phyloP scores from a whole-genome alignment of 2,888 invertebrate genomes.

The Biston stratarius region DNA sequence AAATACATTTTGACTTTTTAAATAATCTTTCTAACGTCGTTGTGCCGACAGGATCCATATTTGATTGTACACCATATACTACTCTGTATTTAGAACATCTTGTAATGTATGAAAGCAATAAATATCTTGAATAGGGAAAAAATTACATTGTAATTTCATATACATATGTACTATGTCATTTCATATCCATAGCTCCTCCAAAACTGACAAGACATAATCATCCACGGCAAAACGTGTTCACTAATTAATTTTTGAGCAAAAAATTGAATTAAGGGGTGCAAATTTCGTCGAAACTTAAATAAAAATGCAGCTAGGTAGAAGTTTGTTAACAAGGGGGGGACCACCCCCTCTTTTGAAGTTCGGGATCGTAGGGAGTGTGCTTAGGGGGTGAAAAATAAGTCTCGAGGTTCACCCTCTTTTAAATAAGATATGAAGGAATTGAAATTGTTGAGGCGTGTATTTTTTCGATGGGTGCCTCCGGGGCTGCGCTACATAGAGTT shows the following conservation, averaged over 20 bases:
- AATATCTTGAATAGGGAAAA: too few relatives aligned
- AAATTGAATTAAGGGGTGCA: constrained; percentile 74
- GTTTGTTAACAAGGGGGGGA: constrained; percentile 75
- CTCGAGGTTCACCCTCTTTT: constrained; percentile 44
- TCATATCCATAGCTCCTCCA: constrained; percentile 38
- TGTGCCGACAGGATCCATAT: too few relatives aligned
- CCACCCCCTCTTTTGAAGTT: constrained; percentile 74
- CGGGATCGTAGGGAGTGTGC: constrained; percentile 55
- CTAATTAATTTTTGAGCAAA: constrained; percentile 66
- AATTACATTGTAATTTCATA: too few relatives aligned
- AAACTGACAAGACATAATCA: constrained; percentile 57
- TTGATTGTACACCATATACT: too few relatives aligned
- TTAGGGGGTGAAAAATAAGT: constrained; percentile 68
- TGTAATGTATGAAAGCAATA: too few relatives aligned
- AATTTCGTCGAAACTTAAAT: constrained; percentile 82
- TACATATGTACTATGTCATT: neutral
- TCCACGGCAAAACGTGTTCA: constrained; percentile 62
- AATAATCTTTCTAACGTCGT: too few relatives aligned
- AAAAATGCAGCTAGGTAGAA: constrained; percentile 71
- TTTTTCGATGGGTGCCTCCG: constrained; percentile 51
- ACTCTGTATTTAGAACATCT: too few relatives aligned
- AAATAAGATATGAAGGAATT: constrained; percentile 66
- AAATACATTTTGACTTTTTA: too few relatives aligned
- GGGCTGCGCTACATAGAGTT: constrained; percentile 36
- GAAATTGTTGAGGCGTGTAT: constrained; percentile 61